phyloP scores from a whole-genome alignment of 2,888 invertebrate genomes.

The Smittia aterrima region DNA sequence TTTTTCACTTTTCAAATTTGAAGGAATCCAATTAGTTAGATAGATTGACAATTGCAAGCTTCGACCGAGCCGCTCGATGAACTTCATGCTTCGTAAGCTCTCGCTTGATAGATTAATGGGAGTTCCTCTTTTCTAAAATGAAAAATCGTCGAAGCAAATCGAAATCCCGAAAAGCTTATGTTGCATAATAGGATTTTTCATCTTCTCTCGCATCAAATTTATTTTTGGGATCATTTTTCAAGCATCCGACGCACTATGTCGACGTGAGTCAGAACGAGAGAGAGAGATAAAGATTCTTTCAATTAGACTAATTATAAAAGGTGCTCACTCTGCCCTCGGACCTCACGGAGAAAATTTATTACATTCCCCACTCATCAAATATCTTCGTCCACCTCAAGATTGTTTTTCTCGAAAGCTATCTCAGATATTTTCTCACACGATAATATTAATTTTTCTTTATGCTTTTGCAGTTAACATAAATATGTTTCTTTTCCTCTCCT shows the following conservation, averaged over 20 bases:
- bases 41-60: not conserved
- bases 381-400: too few relatives aligned
- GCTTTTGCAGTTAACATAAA: constrained; percentile 19
- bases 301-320: not conserved
- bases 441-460: constrained; percentile 19
- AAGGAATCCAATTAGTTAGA: not conserved
- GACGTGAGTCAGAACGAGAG: not conserved
- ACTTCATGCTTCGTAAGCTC: not conserved
- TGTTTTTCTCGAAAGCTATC: too few relatives aligned
- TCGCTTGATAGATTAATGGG: constrained; percentile 29
- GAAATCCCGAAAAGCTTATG: constrained; percentile 33
- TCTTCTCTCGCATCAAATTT: not conserved
- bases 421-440: too few relatives aligned
- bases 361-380: too few relatives aligned
- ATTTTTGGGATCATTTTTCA: constrained; percentile 36
- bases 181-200: constrained; percentile 36
- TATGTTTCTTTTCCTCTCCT: not conserved
- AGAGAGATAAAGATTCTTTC: too few relatives aligned
- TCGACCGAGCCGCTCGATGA: not conserved
- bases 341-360: too few relatives aligned
- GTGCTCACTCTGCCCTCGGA: not conserved
- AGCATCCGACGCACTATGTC: not conserved
- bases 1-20: not conserved
- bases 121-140: constrained; percentile 37
- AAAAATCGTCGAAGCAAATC: constrained; percentile 40